Evolutionary conservation across 2,888 invertebrate species (phyloP), one percentile per base, ranked within the genome.

Genomic region (Eustalomyia histrio): DNA sequence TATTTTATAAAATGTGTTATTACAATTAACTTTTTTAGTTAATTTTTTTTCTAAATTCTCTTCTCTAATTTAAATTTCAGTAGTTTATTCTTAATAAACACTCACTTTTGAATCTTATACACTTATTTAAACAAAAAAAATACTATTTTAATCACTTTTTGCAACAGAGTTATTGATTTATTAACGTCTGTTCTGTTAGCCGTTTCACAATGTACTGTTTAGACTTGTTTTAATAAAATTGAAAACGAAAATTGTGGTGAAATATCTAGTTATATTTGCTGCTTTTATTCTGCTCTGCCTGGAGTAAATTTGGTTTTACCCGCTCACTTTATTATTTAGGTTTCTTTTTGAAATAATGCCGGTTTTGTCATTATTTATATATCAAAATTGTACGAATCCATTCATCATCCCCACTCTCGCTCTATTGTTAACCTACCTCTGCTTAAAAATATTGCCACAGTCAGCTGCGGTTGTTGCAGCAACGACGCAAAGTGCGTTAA

Each of bases 311-410:
- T 71, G 50, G 58, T 67, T 74, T 29, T 68, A 52, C 16, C 29
- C 29, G 29, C 29, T 29, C 21, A 50, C 16, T 18, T 43, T 53
- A 18, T 55, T 43, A 58, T 73, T 68, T 52, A 21, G 50, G 43
- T 67, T 55, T 24, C 55, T 55, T 47, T 74, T 74, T 65, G 65
- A 60, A 55, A 74, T 65, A 65, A 60, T 76, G 76, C 80, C 76
- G 74, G 65, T 39, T 74, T 16, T 74, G 73, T 60, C 69, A 76
- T 78, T 81, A 81, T 74, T 80, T 79, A 75, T 71, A 73, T 81
- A 76, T 29, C 1, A 61, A 52, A 63, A 55, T 33, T 35, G 39
- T 39, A 43, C 35, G 35, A 52, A 71, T 21, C 50, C 50, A 21
- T 17, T 2, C 29, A 60, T 47, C 58, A 50, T 29, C 29, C 16